Conservation (phyloP, 2,797 vertebrate species). For the Crocodylus rhombifer region DNA sequence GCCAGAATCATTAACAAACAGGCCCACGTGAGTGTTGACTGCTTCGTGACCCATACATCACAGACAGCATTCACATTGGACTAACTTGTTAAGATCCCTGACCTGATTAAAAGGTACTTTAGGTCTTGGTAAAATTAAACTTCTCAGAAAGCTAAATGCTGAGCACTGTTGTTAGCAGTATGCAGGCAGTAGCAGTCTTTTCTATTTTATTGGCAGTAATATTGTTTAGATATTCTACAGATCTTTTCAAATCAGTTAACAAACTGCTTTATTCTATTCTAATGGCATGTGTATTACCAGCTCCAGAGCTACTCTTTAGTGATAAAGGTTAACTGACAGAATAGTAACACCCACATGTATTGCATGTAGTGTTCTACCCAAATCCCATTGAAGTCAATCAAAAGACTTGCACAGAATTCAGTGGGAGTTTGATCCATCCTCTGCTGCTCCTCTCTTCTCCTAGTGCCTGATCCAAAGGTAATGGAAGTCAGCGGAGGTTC, state of each 20-base stretch:
- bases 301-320: conserved; percentile 2
- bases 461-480: not conserved
- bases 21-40: not conserved
- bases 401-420: not conserved
- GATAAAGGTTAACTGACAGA: conserved; percentile 9
- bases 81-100: not conserved
- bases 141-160: not conserved
- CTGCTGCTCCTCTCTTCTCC: not conserved
- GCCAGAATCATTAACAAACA: not conserved
- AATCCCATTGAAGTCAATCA: not conserved
- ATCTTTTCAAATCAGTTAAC: not conserved
- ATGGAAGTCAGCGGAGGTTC: not conserved
- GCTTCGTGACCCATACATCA: not conserved
- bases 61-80: not conserved
- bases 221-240: not conserved
- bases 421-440: not conserved
- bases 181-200: not conserved
- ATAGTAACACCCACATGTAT: conserved; percentile 4
- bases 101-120: not conserved
- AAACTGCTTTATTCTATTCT: not conserved
- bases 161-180: not conserved
- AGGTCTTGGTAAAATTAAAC: not conserved
- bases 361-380: conserved; percentile 34
- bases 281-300: not conserved
- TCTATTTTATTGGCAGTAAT: not conserved